phyloP scores from a whole-genome alignment of 2,888 invertebrate genomes.

The Suillia variegata region DNA sequence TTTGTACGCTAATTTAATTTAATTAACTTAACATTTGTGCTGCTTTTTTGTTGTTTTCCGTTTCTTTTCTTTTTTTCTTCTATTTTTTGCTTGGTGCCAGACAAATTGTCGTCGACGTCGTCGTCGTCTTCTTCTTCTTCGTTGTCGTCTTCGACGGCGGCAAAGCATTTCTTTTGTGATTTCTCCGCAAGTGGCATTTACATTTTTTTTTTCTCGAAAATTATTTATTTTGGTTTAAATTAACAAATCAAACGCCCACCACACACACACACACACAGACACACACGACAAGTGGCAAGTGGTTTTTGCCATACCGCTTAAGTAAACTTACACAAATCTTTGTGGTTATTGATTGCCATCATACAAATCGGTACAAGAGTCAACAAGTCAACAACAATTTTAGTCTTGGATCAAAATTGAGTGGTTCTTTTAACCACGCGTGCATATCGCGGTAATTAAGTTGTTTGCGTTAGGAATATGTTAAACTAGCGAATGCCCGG shows the following conservation, averaged over 20 bases:
- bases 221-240: conserved; percentile 2
- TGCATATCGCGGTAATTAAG: too few species aligned
- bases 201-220: conserved; percentile 23
- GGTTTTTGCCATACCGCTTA: not conserved
- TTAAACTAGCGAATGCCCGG: too few species aligned
- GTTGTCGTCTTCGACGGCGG: conserved; percentile 36
- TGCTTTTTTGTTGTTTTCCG: conserved; percentile 35
- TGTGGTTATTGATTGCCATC: conserved; percentile 21
- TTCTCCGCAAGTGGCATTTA: conserved; percentile 37
- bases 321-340: not conserved
- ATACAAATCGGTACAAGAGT: too few species aligned
- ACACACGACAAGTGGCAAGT: conserved; percentile 10
- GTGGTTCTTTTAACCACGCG: too few species aligned
- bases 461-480: too few species aligned
- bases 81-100: conserved; percentile 28
- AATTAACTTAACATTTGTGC: not conserved
- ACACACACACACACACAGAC: conserved; percentile 33
- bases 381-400: too few species aligned
- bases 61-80: conserved; percentile 32
- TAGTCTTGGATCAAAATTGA: too few species aligned
- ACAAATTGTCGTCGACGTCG: conserved; percentile 16
- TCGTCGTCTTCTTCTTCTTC: conserved; percentile 22
- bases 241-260: conserved; percentile 18
- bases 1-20: too few species aligned
- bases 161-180: conserved; percentile 10